Evolutionary conservation across 2,888 invertebrate genomes (phyloP).

Genomic region (Acrocyrtus sp.): DNA sequence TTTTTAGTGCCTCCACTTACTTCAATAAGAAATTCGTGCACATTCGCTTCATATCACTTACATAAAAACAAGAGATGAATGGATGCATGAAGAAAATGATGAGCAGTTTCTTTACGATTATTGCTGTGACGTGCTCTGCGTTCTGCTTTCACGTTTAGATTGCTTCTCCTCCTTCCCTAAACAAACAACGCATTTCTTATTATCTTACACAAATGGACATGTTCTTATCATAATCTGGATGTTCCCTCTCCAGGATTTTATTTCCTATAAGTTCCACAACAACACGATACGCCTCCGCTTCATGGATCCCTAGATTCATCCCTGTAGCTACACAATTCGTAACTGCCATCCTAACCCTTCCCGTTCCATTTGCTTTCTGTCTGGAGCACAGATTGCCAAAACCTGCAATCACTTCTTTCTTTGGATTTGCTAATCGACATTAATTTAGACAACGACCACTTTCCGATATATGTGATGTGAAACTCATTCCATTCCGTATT

Average conservation of each 20-base stretch:
- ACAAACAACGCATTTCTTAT: neutral
- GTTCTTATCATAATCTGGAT: neutral
- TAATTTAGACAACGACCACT: neutral
- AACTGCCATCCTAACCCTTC: neutral
- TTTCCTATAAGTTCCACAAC: neutral
- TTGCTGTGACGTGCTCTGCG: conserved; percentile 18
- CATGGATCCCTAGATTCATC: neutral
- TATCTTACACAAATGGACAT: neutral
- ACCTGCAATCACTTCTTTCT: neutral
- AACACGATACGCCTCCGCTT: neutral
- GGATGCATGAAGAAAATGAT: conserved; percentile 9
- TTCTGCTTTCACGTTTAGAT: neutral
- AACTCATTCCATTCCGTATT: neutral
- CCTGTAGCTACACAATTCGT: neutral
- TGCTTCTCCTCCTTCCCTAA: neutral
- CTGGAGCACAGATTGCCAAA: neutral
- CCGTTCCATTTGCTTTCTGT: neutral
- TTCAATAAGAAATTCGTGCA: neutral
- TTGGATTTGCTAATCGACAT: neutral
- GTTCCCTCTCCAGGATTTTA: neutral
- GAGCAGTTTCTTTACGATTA: conserved; percentile 22
- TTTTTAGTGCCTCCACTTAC: neutral
- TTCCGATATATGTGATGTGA: neutral
- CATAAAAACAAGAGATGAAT: neutral
- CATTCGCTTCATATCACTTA: neutral